Evolutionary conservation across 2,113 vertebrate genomes (phyloP), one percentile per base, ranked within the genome.

Genomic region (Sander lucioperca): DNA sequence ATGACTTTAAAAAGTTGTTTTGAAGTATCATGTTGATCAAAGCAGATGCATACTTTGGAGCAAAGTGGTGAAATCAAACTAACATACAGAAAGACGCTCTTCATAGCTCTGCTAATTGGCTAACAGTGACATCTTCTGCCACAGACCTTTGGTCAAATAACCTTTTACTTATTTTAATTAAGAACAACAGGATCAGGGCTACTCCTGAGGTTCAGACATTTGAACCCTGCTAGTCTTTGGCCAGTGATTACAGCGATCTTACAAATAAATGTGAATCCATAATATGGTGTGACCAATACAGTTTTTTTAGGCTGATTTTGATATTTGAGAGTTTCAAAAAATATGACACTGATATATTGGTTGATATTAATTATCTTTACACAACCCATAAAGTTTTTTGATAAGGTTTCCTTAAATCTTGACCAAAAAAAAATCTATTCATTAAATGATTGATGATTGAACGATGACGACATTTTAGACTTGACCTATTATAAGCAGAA

Each of bases 1-100:
- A 65, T 56, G 67, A 66, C 75, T 83, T 82, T 3, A 36, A 75
- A 79, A 73, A n/a, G 5, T 66, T 54, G 39, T 77, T 43, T 61
- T 43, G 39, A 43, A 11, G 68, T 43, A 56, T 70, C 6, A 70
- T 36, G 5, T 39, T 36, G 12, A 39, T 69, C 11, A 23, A 21
- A 57, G 23, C 1, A 0, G 39, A 9, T 43, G 10, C 39, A 43
- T 43, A 5, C 45, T 72, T 57, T 48, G 43, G 25, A 39, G n/a
- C 14, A 39, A 48, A 25, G 30, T n/a, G 39, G 39, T 43, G 39
- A 43, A 43, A 43, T 43, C 39, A 43, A 43, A 43, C 39, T 43
- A 43, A 43, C 9, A 2, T 43, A 43, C 39, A 11, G 39, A 43
- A 43, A 43, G 39, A 43, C 39, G 10, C 39, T 43, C 56, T 58